Evolutionary conservation across 1,140 invertebrate genomes (phyloP).

Genomic region (Teleopsis dalmanni): DNA sequence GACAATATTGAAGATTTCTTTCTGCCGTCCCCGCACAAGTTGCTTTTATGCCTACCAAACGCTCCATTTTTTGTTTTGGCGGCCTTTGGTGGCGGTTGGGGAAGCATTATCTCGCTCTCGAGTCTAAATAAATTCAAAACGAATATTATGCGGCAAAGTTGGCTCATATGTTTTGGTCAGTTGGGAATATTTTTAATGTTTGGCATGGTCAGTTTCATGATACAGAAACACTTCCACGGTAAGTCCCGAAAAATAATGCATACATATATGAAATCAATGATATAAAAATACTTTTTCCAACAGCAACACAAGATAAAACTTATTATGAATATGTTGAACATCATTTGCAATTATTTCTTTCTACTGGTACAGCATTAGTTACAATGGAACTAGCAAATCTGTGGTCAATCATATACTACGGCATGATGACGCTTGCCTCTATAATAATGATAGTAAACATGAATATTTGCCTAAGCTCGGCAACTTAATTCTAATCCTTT

Average conservation of each 20-base stretch:
- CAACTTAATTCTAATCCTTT: neutral
- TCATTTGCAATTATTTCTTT: conserved; percentile 4
- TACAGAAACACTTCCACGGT: neutral
- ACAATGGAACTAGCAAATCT: conserved; percentile 5
- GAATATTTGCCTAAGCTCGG: neutral
- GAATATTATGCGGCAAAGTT: conserved; percentile 48
- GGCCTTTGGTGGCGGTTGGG: conserved; percentile 81
- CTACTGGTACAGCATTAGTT: conserved; percentile 7
- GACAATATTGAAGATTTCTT: conserved; percentile 65
- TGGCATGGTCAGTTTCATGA: neutral
- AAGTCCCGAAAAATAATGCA: neutral
- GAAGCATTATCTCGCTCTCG: conserved; percentile 80
- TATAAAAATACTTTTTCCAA: too few relatives aligned
- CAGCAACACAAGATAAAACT: too few relatives aligned
- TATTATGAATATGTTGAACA: neutral
- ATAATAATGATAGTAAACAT: conserved; percentile 5
- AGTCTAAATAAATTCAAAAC: conserved; percentile 85
- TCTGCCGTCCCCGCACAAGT: conserved; percentile 48
- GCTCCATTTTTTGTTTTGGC: conserved; percentile 20
- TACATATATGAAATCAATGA: neutral
- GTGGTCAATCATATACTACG: conserved; percentile 10
- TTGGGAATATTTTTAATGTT: neutral
- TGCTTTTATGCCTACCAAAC: conserved; percentile 2
- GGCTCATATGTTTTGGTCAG: conserved; percentile 24
- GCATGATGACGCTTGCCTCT: conserved; percentile 3